Evolutionary conservation across 2,113 vertebrate genomes (phyloP).

Genomic region (Eonycteris spelaea): DNA sequence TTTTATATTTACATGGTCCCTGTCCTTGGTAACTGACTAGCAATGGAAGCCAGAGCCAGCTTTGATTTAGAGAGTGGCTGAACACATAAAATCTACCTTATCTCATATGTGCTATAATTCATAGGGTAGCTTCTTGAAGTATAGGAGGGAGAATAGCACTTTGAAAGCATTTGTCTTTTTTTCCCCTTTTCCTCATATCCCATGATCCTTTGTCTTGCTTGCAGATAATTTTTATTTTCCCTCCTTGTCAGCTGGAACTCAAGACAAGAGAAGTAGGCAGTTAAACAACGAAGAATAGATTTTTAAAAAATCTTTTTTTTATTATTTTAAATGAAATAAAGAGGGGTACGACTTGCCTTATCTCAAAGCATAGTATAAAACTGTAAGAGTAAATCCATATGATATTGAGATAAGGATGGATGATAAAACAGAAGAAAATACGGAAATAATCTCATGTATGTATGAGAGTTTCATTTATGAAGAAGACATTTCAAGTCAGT

Average conservation of each 20-base stretch:
- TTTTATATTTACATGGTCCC: neutral
- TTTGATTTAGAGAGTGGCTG: constrained; percentile 10
- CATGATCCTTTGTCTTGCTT: neutral
- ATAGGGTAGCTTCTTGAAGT: neutral
- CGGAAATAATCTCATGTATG: neutral
- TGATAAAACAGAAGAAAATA: neutral
- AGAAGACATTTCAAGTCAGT: neutral
- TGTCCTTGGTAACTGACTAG: neutral
- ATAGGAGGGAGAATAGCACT: neutral
- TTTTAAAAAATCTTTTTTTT: neutral
- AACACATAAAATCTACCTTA: neutral
- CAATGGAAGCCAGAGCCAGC: neutral
- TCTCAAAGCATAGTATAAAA: constrained; percentile 15
- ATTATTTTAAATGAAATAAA: constrained; percentile 9
- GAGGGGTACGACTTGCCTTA: neutral
- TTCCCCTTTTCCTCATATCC: neutral
- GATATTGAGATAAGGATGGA: neutral
- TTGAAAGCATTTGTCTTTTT: neutral
- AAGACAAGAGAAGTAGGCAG: neutral
- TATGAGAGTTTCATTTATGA: neutral
- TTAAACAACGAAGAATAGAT: constrained; percentile 3
- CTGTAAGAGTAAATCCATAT: neutral
- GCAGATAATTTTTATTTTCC: neutral
- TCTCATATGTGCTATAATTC: neutral
- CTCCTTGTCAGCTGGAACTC: neutral